Conservation (phyloP, 2,888 invertebrate genomes). For the Anoncus sp. region DNA sequence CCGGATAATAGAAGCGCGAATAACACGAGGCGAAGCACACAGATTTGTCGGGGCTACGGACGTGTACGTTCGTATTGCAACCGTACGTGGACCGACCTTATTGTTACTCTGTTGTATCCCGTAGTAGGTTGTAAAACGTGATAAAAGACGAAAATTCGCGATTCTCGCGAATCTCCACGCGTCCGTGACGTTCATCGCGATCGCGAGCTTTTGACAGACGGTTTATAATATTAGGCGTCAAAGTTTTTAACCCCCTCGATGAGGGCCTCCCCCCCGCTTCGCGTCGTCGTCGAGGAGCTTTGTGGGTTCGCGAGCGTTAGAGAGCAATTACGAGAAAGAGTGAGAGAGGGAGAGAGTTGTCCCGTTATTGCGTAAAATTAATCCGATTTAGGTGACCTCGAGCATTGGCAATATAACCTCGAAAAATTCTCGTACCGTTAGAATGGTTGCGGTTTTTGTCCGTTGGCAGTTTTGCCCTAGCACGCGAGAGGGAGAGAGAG, state of each 20-base stretch:
- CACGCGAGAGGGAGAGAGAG: neutral
- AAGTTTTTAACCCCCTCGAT: conserved; percentile 39
- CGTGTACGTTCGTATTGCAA: conserved; percentile 75
- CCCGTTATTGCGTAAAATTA: conserved; percentile 81
- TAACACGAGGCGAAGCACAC: conserved; percentile 70
- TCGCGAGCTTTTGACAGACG: conserved; percentile 50
- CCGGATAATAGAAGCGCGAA: conserved; percentile 75
- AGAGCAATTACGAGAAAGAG: conserved; percentile 69
- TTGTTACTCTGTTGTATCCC: conserved; percentile 71
- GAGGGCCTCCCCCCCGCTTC: too few species aligned
- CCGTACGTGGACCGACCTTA: conserved; percentile 71
- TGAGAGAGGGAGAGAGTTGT: conserved; percentile 54
- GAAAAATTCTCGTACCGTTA: conserved; percentile 54
- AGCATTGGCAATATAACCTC: conserved; percentile 69
- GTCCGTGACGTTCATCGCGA: conserved; percentile 71
- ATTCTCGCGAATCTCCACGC: conserved; percentile 75
- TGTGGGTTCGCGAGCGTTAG: conserved; percentile 20
- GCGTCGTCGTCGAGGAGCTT: too few species aligned
- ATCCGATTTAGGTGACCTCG: conserved; percentile 82
- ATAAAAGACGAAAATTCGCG: conserved; percentile 74
- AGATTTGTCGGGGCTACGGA: conserved; percentile 72
- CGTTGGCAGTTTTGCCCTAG: conserved; percentile 32
- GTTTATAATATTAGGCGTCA: conserved; percentile 19
- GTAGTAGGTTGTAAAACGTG: conserved; percentile 74
- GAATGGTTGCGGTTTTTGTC: conserved; percentile 26